phyloP scores from a whole-genome alignment of 1,140 invertebrate genomes.

The Hyposmocoma kahamanoa region DNA sequence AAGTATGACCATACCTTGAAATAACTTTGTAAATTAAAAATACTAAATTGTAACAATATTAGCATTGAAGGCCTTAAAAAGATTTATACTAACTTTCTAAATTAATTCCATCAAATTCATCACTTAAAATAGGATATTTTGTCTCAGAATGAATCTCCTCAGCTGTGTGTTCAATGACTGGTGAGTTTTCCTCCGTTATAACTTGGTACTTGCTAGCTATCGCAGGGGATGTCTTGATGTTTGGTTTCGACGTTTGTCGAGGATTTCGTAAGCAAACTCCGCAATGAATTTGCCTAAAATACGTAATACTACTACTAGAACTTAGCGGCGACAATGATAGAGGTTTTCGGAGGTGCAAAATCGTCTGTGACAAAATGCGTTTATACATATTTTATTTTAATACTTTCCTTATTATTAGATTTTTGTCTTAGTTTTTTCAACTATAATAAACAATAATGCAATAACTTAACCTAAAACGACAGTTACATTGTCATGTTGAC shows the following conservation, averaged over 20 bases:
- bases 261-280: slow-evolving; percentile 71
- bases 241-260: slow-evolving; percentile 61
- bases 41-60: too few relatives aligned
- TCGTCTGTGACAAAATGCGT: slow-evolving; percentile 21
- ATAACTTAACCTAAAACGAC: too few relatives aligned
- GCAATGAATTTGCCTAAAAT: slow-evolving; percentile 36
- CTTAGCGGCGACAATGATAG: not conserved
- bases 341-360: not conserved
- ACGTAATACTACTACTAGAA: not conserved
- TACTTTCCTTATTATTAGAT: too few relatives aligned
- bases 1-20: too few relatives aligned
- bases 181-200: slow-evolving; percentile 78
- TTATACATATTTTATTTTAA: slow-evolving; percentile 22
- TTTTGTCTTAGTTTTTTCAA: too few relatives aligned
- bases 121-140: slow-evolving; percentile 57
- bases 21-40: too few relatives aligned
- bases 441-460: too few relatives aligned
- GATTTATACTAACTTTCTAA: slow-evolving; percentile 63
- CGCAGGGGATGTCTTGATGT: slow-evolving; percentile 38
- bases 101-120: slow-evolving; percentile 73
- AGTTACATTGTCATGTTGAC: too few relatives aligned
- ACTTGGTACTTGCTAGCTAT: slow-evolving; percentile 73
- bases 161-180: slow-evolving; percentile 78
- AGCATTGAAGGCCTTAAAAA: too few relatives aligned
- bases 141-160: slow-evolving; percentile 75